Evolutionary conservation across 2,888 invertebrate species (phyloP), one percentile per base, ranked within the genome.

Genomic region (Tetragonisca angustula): DNA sequence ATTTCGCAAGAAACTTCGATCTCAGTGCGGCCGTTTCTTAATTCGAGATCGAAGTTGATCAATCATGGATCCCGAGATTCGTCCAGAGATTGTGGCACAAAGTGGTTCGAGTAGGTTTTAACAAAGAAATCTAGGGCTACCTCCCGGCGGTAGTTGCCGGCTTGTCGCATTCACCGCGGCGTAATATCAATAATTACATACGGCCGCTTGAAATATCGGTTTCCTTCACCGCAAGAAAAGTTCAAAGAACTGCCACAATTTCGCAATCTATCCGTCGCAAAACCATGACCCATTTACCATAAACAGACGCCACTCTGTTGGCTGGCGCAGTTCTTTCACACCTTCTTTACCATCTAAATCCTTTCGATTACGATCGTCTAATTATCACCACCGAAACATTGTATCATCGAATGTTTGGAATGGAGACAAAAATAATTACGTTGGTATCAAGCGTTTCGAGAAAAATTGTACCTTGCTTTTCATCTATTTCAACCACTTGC

Each of bases 191-290:
- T 81, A 81, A 83, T 83, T 83, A 83, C 81, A 81, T 75, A 81
- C 82, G 49, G 76, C 71, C 82, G 81, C 61, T 76, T 81, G 82
- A 83, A 83, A 83, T 83, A 83, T 83, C 82, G 76, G 81, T 83
- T 83, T 83, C 81, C 82, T 71, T 83, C 32, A 83, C 82, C 82
- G 82, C 82, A 83, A 83, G 81, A 81, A 83, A 83, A 83, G 82
- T 83, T 83, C 82, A 83, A 81, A 83, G 82, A 83, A 83, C 82
- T 83, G 81, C 82, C 81, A 81, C 82, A 80, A 83, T 83, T 83
- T 83, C 82, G 82, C 81, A 83, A 83, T 81, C 52, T 83, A 81
- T 83, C 82, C 75, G 82, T 83, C 76, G 75, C 76, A 62, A 81
- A 83, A 83, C 82, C 82, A 76, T 83, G 82, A 83, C 82, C 82